These are phyloP conservation scores for Eulemur macaco DNA, from an alignment of 2,113 vertebrate genomes.

Conservation along the genomic window DNA sequence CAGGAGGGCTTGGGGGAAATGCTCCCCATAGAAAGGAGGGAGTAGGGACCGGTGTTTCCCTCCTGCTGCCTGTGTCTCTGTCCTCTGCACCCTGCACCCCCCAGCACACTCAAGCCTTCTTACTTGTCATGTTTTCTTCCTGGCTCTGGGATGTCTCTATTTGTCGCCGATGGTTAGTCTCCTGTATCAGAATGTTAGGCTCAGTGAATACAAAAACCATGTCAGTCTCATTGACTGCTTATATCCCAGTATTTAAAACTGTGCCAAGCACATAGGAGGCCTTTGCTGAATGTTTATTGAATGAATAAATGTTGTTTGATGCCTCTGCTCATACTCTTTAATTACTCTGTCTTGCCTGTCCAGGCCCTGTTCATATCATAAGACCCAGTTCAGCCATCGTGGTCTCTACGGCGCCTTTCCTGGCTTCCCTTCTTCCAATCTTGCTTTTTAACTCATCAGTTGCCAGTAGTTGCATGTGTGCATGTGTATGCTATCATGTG, in stretches of 20 bases:
- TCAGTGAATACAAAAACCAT: neutral
- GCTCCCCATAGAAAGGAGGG: neutral
- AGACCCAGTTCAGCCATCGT: neutral
- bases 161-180: neutral
- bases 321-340: neutral
- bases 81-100: accelerated
- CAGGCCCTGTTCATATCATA: neutral
- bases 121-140: neutral
- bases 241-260: neutral
- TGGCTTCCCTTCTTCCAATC: neutral
- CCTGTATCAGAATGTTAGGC: neutral
- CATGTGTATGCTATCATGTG: neutral
- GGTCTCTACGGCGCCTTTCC: neutral
- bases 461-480: neutral
- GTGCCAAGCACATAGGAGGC: neutral
- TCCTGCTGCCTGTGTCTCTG: neutral
- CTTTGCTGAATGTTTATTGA: neutral
- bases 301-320: neutral
- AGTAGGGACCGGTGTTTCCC: accelerated
- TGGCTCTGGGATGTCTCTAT: neutral
- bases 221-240: neutral
- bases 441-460: neutral
- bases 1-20: neutral
- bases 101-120: too few relatives aligned
- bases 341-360: neutral